Base-by-base conservation (phyloP, 2,113 vertebrate genomes). In the Oryzias melastigma region DNA sequence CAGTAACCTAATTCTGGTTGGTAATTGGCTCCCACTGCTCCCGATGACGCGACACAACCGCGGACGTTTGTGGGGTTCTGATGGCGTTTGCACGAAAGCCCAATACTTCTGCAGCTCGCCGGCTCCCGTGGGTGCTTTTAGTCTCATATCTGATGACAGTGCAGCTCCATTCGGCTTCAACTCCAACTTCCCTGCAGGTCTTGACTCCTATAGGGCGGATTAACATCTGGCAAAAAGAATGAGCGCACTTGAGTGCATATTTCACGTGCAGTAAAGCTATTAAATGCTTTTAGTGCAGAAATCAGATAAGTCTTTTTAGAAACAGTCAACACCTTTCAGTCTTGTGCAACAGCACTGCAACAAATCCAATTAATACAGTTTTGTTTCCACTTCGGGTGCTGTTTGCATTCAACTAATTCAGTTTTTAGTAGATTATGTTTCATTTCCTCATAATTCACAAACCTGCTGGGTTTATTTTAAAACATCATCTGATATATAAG, bases 251-350 rank as follows among this genome's bases (percentile, higher is more conserved):
- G 62, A 74, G 71, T 63, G 62, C 64, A 65, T 54, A 69, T 69
- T 83, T 86, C 62, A 79, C 72, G 47, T 63, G 63, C 71, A 67
- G 56, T 81, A 64, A 85, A 82, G 77, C 45, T 62, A 48, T 77
- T 27, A 27, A 27, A 13, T 58, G 22, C 17, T 20, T 24, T 24
- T 35, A 24, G 25, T 66, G 50, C 40, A 68, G 41, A 71, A 82
- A 68, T 82, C 51, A 46, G 27, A 79, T 69, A 67, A 71, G 67
- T 74, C 52, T 63, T 78, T 77, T 46, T 18, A 18, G 40, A 49
- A 19, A 35, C 54, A 77, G 67, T 77, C 74, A 81, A 64, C 45
- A 41, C 46, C 27, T 13, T 18, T 22, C 15, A 17, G 3, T 14
- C 41, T 43, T 46, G 48, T 29, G 44, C 27, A 56, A 64, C 51